Base-by-base conservation (phyloP, 2,888 invertebrate genomes). In the Caenorhabditis sp. region DNA sequence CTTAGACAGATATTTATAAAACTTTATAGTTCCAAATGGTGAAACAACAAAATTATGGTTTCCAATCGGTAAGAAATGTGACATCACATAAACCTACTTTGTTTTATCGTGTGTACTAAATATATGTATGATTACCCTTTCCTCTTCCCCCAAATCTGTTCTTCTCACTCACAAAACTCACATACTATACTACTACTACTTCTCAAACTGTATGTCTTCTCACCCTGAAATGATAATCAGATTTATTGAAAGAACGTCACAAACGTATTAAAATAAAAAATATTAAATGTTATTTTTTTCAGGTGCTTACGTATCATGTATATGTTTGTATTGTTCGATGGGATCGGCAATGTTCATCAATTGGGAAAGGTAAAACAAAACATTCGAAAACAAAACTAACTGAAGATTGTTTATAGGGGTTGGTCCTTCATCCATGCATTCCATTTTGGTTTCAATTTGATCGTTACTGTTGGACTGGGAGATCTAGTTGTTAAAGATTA, bases 371-470 rank as follows among this genome's bases (percentile, higher is more conserved):
- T 78, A 59, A 5, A 21, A 23, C 21, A 54, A 54, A n/a, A 8
- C 12, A 8, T 25, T 52, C 21, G 10, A 52, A 52, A 52, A 52
- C 21, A 27, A 21, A 23, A 10, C 12, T n/a, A n/a, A n/a, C n/a
- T n/a, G n/a, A n/a, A n/a, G 54, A 17, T 27, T 12, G 3, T 58
- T 63, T 80, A 49, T 69, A 80, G 83, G 56, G 76, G 76, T 25
- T 88, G 88, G 87, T 82, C 84, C 59, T 88, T 88, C 81, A 83
- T 88, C 60, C 88, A 87, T 68, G 88, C 88, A 36, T 88, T 88
- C 67, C 88, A 88, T 67, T 88, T 88, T 71, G 87, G 88, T 56
- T 88, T 88, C 80, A 88, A 88, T 70, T 73, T 88, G 10, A 88
- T 88, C 69, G 87, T 87, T 54, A 88, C 88, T n/a, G 88, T 88